Evolutionary conservation across 2,797 vertebrate species (phyloP).

Genomic region (Hirundo rustica): DNA sequence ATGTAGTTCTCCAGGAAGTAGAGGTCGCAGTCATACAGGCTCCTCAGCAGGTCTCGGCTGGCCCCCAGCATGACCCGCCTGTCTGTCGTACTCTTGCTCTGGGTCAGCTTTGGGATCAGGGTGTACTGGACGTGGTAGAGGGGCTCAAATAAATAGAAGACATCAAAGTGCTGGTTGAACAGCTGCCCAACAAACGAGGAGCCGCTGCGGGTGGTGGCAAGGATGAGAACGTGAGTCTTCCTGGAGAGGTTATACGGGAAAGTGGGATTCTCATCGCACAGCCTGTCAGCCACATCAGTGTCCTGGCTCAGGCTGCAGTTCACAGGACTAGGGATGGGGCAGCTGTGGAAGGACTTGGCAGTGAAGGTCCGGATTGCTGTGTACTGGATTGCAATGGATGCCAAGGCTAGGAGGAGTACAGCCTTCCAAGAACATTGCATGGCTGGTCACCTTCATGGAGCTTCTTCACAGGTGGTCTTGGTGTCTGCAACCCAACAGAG

Average conservation of each 20-base stretch:
- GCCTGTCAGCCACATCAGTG: constrained; percentile 80
- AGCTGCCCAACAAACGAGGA: constrained; percentile 95
- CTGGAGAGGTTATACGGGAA: constrained; percentile 83
- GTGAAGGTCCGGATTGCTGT: constrained; percentile 95
- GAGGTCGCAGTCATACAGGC: constrained; percentile 90
- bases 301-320: constrained; percentile 87
- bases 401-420: constrained; percentile 93
- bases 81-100: constrained; percentile 83
- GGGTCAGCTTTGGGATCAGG: constrained; percentile 87
- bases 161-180: constrained; percentile 93
- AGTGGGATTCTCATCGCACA: constrained; percentile 88
- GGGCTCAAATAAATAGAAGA: constrained; percentile 96
- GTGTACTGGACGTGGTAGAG: constrained; percentile 94
- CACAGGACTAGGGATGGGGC: constrained; percentile 83
- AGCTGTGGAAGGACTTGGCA: constrained; percentile 91
- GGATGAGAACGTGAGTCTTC: constrained; percentile 89
- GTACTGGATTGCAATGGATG: constrained; percentile 95
- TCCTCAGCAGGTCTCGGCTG: constrained; percentile 89
- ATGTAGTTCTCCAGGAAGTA: constrained; percentile 95
- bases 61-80: constrained; percentile 90
- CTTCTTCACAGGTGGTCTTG: constrained; percentile 41
- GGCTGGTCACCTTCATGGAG: constrained; percentile 91
- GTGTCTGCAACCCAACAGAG: constrained; percentile 64
- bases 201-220: constrained; percentile 93
- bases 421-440: constrained; percentile 99